Percentiles rank a stretch among this genome's conserved stretches.
Evolutionary conservation across 2,888 invertebrate species (phyloP).

Genomic region (Chironomus riparius): DNA sequence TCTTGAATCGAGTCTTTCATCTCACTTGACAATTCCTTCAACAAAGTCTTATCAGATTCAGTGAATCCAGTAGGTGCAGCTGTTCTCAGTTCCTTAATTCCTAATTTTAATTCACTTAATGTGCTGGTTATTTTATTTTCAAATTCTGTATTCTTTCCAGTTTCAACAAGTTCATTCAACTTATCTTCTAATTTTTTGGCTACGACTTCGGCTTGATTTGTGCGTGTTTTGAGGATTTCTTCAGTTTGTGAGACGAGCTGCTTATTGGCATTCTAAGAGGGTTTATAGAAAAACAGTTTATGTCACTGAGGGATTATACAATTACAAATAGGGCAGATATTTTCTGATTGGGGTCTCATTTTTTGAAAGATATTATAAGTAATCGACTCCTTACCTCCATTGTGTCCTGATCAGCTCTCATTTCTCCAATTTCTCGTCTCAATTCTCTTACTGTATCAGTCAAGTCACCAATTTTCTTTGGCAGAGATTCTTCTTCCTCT

Average conservation of each 20-base stretch:
- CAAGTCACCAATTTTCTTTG: slow-evolving; percentile 36
- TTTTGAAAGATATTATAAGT: too few relatives aligned
- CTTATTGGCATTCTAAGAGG: background rate
- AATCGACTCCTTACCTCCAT: slow-evolving; percentile 27
- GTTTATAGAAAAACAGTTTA: slow-evolving; percentile 30
- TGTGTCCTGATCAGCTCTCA: slow-evolving; percentile 38
- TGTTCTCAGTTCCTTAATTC: slow-evolving; percentile 35
- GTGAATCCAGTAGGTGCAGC: slow-evolving; percentile 39
- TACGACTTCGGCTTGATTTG: slow-evolving; percentile 33
- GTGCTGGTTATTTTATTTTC: slow-evolving; percentile 43
- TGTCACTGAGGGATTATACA: too few relatives aligned
- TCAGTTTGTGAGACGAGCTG: slow-evolving; percentile 35
- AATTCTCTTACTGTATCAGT: slow-evolving; percentile 33
- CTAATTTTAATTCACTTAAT: slow-evolving; percentile 42
- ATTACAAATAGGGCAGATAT: too few relatives aligned
- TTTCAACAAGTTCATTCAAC: slow-evolving; percentile 34
- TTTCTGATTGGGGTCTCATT: too few relatives aligned
- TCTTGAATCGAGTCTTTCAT: slow-evolving; percentile 51
- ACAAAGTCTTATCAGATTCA: slow-evolving; percentile 42
- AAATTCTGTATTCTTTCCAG: slow-evolving; percentile 40
- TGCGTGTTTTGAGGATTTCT: slow-evolving; percentile 31
- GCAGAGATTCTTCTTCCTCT: slow-evolving; percentile 28
- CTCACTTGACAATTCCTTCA: slow-evolving; percentile 51
- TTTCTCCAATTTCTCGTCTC: slow-evolving; percentile 35
- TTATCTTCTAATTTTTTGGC: slow-evolving; percentile 37